Base-by-base conservation (phyloP, 2,888 invertebrate species). In the Cephus rjabovi region DNA sequence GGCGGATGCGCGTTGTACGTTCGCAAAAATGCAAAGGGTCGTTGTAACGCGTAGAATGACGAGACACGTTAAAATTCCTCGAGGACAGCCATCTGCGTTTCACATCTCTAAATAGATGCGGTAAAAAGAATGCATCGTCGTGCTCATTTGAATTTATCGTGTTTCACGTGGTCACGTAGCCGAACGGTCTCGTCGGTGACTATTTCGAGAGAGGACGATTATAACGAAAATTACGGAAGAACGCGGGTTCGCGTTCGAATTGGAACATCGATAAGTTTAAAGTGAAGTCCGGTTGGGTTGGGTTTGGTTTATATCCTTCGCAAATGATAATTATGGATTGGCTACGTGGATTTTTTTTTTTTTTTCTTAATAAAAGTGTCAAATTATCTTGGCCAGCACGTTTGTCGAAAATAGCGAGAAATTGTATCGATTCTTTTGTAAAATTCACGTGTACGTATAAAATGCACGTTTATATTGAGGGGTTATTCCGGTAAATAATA, bases 1-100 rank as follows among this genome's bases (percentile, higher is more conserved):
- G 56, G 56, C 56, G 23, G 56, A 56, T 56, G 23, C 15, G 23
- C 15, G 40, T 40, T 6, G 2, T 6, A 15, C 56, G 56, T 9
- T 40, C 40, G 40, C 15, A 6, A 56, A 78, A 78, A 73, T 75
- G 73, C 75, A 78, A 1, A 56, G 23, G 56, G 23, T 56, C 56
- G 56, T 23, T 23, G 6, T 9, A 23, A 9, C 15, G 56, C 23
- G 56, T 0, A 9, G 23, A 56, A 23, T 9, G 56, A 23, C 9
- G 56, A 2, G 23, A 56, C 56, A 2, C 23, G 23, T 56, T 56
- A 56, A 56, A 56, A 56, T 56, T 56, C 56, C 56, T 56, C 15
- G 23, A 23, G 56, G 9, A 56, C 23, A 23, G 15, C 56, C 56
- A 15, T 56, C 15, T 56, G 56, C 56, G 56, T 56, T 56, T 23